Base-by-base conservation (phyloP, 1,140 invertebrate species). In the Stratiolaelaps scimitus region DNA sequence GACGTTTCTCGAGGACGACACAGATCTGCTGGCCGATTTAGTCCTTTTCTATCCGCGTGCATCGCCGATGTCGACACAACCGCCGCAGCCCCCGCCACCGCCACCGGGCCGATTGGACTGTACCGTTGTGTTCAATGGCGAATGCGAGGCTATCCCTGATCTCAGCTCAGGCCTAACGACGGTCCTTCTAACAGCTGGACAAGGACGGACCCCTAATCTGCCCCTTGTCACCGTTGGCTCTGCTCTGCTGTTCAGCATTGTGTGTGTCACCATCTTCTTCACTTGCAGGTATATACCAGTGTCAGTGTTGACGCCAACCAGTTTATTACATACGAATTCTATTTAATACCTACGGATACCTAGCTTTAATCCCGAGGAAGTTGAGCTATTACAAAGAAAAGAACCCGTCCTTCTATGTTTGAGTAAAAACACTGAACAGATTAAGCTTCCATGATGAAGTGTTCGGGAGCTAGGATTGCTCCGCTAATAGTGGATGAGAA, bases 1-100 rank as follows among this genome's bases (percentile, higher is more conserved):
- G 53, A 60, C 34, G 53, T 60, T 60, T 34, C 23, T 60, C 5
- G 53, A 60, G 53, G 53, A 60, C 34, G 53, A 60, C 34, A 26
- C 15, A 15, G 53, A 60, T 23, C 2, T 60, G 53, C 15, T 60
- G 17, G 53, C 53, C 53, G 53, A 60, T 34, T 15, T 60, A 23
- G 26, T 60, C 15, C 53, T 60, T 15, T 60, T 60, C 10, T 60
- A 34, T 10, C 53, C 53, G 4, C 26, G 53, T 15, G 26, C 53
- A 23, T 26, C 53, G n/a, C 53, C 53, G 5, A 1, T 60, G 26
- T 29, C 53, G 2, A 23, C 26, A 2, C 53, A 15, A 5, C 53
- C 53, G 23, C 34, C 15, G 2, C 20, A 15, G 15, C 53, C 53
- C 15, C 53, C 53, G 10, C 53, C 53, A 15, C 53, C 53, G 2